Percentiles rank a stretch among this genome's conserved stretches.
Conservation (phyloP, 2,888 invertebrate genomes). For the Eupithecia tripunctaria region DNA sequence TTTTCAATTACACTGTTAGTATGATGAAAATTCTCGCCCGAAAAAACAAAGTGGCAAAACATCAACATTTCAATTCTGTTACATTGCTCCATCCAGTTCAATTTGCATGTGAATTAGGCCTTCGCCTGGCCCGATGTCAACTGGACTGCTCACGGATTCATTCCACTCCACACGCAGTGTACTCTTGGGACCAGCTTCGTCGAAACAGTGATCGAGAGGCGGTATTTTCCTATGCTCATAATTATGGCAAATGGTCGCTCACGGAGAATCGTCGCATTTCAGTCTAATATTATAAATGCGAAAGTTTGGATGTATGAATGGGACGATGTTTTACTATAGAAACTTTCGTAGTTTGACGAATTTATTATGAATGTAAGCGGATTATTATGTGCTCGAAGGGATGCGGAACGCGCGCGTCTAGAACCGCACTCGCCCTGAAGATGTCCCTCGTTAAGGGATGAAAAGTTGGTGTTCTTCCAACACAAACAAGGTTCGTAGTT, state of each 20-base stretch:
- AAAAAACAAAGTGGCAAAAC: slow-evolving; percentile 33
- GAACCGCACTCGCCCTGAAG: too few species aligned
- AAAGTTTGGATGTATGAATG: background rate
- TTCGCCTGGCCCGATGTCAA: slow-evolving; percentile 28
- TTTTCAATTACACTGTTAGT: slow-evolving; percentile 30
- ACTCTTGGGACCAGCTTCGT: slow-evolving; percentile 31
- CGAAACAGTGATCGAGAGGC: slow-evolving; percentile 5
- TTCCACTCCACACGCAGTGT: slow-evolving; percentile 25
- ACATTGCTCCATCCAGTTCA: slow-evolving; percentile 37
- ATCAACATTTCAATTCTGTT: slow-evolving; percentile 38
- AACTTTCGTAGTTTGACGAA: too few species aligned
- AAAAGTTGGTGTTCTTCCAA: too few species aligned
- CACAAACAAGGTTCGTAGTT: too few species aligned
- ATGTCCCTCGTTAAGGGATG: too few species aligned
- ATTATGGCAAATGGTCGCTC: background rate
- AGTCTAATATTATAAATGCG: background rate
- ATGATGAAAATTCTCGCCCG: slow-evolving; percentile 26
- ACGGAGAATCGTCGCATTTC: background rate
- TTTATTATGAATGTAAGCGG: too few species aligned
- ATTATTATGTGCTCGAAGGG: too few species aligned
- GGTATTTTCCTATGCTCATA: background rate
- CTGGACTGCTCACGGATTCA: slow-evolving; percentile 32
- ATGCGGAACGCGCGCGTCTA: too few species aligned
- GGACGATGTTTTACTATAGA: too few species aligned
- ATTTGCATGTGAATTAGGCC: slow-evolving; percentile 37